Evolutionary conservation across 2,797 vertebrate genomes (phyloP).

Genomic region (Intellagama lesueurii): DNA sequence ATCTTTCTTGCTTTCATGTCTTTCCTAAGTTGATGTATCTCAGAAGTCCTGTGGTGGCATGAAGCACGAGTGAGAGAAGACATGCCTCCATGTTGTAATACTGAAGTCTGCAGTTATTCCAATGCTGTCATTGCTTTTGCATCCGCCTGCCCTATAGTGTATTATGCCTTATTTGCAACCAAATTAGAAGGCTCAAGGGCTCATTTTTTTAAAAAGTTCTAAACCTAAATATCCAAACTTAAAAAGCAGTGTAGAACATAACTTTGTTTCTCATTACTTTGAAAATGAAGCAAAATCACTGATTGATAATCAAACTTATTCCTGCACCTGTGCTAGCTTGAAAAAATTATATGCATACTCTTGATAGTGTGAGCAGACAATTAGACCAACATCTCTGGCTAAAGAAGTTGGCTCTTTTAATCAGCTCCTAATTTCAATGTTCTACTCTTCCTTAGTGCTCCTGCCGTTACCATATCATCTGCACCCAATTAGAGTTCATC

Average conservation of each 20-base stretch:
- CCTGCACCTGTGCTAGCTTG: neutral
- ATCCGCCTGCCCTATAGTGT: neutral
- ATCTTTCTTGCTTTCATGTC: too few relatives aligned
- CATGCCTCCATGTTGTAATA: neutral
- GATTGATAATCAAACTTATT: slow-evolving; percentile 10
- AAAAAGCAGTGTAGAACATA: neutral
- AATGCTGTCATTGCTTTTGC: neutral
- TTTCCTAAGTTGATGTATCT: too few relatives aligned
- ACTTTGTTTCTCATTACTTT: slow-evolving; percentile 7
- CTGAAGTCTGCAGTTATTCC: neutral
- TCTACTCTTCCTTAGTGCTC: slow-evolving; percentile 14
- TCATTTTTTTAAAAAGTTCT: neutral
- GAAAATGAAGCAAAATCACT: slow-evolving; percentile 26
- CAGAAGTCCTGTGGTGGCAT: neutral
- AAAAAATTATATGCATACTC: neutral
- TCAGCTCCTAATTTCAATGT: neutral
- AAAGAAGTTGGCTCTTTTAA: slow-evolving; percentile 22
- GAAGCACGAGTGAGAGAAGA: neutral
- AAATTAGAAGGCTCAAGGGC: neutral
- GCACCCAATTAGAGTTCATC: slow-evolving; percentile 36
- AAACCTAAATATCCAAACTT: neutral
- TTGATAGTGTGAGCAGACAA: neutral
- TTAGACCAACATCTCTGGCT: slow-evolving; percentile 12
- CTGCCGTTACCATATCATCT: slow-evolving; percentile 1
- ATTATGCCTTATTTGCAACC: neutral